Percentiles rank a stretch among this genome's conserved stretches.
phyloP scores from a whole-genome alignment of 2,888 invertebrate species.

The Flabesymbios commensalis region DNA sequence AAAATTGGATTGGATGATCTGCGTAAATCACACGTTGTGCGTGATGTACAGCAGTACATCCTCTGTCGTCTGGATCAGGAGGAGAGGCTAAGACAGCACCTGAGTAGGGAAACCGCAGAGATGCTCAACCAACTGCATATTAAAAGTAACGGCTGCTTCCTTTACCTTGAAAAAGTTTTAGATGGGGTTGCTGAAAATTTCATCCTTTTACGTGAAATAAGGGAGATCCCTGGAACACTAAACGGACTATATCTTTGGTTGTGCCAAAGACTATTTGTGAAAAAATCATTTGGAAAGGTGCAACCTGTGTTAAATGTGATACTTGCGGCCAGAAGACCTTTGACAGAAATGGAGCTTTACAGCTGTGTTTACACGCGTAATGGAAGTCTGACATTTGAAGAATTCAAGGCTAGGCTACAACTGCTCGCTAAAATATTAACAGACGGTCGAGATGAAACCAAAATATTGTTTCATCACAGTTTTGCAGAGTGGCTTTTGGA shows the following conservation, averaged over 20 bases:
- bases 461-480: constrained; percentile 85
- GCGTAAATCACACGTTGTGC: constrained; percentile 78
- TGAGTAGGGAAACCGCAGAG: constrained; percentile 89
- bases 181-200: constrained; percentile 93
- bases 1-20: constrained; percentile 90
- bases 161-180: constrained; percentile 60
- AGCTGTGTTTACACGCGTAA: constrained; percentile 81
- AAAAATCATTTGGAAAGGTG: constrained; percentile 80
- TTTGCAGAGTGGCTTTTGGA: constrained; percentile 94
- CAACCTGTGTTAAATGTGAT: constrained; percentile 77
- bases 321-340: constrained; percentile 82
- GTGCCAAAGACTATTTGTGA: constrained; percentile 88
- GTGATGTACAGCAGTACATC: constrained; percentile 95
- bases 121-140: constrained; percentile 93
- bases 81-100: constrained; percentile 82
- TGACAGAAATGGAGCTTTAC: constrained; percentile 76
- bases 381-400: constrained; percentile 67
- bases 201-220: constrained; percentile 83
- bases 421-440: constrained; percentile 64
- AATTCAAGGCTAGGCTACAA: constrained; percentile 48
- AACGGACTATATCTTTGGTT: constrained; percentile 95
- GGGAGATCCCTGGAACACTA: constrained; percentile 91
- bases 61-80: constrained; percentile 83
- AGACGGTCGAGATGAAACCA: constrained; percentile 72
- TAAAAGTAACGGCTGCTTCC: constrained; percentile 81